Conservation (phyloP, 2,888 invertebrate species). For the Prostheceraeus crozeri region DNA sequence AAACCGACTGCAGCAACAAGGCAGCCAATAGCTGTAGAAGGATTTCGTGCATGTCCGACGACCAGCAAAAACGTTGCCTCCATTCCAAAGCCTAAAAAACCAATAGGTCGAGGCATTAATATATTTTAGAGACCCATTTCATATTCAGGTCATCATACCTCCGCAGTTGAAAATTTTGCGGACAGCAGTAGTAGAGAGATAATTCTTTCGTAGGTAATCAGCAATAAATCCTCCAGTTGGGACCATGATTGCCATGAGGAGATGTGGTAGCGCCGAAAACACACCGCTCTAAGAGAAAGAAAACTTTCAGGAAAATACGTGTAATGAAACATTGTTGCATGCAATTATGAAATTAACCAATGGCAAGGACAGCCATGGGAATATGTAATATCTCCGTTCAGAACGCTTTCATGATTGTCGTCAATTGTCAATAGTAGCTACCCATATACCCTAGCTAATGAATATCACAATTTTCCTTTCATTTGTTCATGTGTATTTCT, state of each 20-base stretch:
- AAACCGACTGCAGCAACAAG: slow-evolving; percentile 91
- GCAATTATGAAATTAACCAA: too few relatives aligned
- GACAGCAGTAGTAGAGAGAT: slow-evolving; percentile 84
- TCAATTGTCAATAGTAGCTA: too few relatives aligned
- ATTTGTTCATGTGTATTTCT: too few relatives aligned
- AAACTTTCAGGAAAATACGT: too few relatives aligned
- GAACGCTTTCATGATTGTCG: too few relatives aligned
- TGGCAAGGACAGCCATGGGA: too few relatives aligned
- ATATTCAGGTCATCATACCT: slow-evolving; percentile 61
- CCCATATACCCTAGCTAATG: too few relatives aligned
- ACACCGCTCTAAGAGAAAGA: slow-evolving; percentile 73
- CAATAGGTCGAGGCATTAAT: too few relatives aligned
- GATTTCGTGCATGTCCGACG: slow-evolving; percentile 78
- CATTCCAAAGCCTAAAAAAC: slow-evolving; percentile 89
- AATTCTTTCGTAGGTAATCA: slow-evolving; percentile 80
- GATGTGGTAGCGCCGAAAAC: slow-evolving; percentile 86
- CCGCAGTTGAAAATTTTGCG: slow-evolving; percentile 97
- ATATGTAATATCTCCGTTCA: too few relatives aligned
- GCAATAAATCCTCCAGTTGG: slow-evolving; percentile 92
- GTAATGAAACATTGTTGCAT: too few relatives aligned
- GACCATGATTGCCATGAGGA: slow-evolving; percentile 94
- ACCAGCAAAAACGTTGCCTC: slow-evolving; percentile 93
- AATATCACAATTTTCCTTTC: too few relatives aligned
- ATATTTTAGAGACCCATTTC: too few relatives aligned
- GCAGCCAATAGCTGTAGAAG: slow-evolving; percentile 71